Evolutionary conservation across 2,797 vertebrate genomes (phyloP), one percentile per base, ranked within the genome.

Genomic region (Xerus rutilus): DNA sequence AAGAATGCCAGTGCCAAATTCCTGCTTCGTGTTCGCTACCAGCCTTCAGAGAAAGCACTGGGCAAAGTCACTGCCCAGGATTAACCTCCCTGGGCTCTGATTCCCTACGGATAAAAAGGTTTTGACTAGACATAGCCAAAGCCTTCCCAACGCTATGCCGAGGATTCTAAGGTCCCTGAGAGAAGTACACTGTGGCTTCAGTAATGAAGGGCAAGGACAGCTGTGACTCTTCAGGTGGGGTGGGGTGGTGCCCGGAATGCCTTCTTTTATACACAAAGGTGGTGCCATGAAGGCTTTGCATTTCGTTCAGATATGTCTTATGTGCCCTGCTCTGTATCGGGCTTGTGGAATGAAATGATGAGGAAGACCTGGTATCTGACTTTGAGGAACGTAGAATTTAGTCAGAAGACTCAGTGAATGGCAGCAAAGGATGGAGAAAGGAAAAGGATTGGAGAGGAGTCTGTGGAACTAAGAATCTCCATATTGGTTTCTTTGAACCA

Each of bases 1-100:
- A 85, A 70, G 76, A 64, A 70, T 57, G 45, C 47, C 62, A n/a
- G 47, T 18, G 78, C 85, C 93, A 92, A 73, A 88, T 83, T 85
- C 69, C 86, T 76, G 65, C 65, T 88, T 45, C 52, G 7, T n/a
- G 6, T 70, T 65, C 43, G 25, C 69, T 88, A 49, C 23, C 35
- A 12, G n/a, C 57, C 69, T 89, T 95, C 57, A 78, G 84, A 43
- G 79, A 73, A 47, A n/a, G n/a, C 11, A 13, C 25, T 0, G 18
- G 28, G 11, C 67, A 94, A 57, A 81, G 86, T 43, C 47, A 73
- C 3, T 94, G 52, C 25, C 45, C 70, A 73, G 35, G 32, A 35
- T 0, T 18, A 14, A 72, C 32, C 23, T 91, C 18, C 30, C 62
- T 49, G 32, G 70, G n/a, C n/a, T 43, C 73, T 18, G 7, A 47